Evolutionary conservation across 2,888 invertebrate species (phyloP).

Genomic region (Sarcophaga variegata): DNA sequence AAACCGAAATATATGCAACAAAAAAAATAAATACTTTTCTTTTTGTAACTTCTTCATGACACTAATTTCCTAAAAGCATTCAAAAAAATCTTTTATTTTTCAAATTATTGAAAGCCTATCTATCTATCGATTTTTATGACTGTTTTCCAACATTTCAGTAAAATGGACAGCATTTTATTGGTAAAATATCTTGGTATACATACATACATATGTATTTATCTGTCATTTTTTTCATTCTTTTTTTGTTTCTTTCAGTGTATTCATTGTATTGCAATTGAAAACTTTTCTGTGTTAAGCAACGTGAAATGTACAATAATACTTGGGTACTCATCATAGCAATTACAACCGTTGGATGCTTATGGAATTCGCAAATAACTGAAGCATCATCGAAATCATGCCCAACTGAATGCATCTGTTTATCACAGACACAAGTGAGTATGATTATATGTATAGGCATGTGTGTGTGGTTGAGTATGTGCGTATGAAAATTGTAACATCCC

Average conservation of each 20-base stretch:
- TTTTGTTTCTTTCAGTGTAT: constrained; percentile 49
- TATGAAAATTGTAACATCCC: background rate
- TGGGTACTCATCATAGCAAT: constrained; percentile 81
- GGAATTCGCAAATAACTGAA: constrained; percentile 81
- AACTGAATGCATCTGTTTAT: constrained; percentile 92
- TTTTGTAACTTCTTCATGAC: no score
- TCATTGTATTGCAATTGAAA: constrained; percentile 64
- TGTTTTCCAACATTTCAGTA: no score
- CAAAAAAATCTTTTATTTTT: no score
- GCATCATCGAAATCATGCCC: constrained; percentile 87
- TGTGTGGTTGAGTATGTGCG: background rate
- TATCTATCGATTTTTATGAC: no score
- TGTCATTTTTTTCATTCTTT: background rate
- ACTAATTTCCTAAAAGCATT: no score
- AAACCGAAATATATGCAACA: no score
- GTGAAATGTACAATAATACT: constrained; percentile 82
- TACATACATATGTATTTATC: no score
- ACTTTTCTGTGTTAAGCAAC: constrained; percentile 73
- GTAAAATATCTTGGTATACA: no score
- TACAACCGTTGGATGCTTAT: constrained; percentile 81
- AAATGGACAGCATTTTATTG: no score
- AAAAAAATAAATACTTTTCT: no score
- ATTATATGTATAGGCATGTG: constrained; percentile 14
- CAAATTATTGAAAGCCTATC: no score
- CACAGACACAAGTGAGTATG: constrained; percentile 90